Evolutionary conservation across 53 echinoderm and acorn worm species (phyloP), one percentile per base, ranked within the genome.

Genomic region (Holothuria leucospilota): DNA sequence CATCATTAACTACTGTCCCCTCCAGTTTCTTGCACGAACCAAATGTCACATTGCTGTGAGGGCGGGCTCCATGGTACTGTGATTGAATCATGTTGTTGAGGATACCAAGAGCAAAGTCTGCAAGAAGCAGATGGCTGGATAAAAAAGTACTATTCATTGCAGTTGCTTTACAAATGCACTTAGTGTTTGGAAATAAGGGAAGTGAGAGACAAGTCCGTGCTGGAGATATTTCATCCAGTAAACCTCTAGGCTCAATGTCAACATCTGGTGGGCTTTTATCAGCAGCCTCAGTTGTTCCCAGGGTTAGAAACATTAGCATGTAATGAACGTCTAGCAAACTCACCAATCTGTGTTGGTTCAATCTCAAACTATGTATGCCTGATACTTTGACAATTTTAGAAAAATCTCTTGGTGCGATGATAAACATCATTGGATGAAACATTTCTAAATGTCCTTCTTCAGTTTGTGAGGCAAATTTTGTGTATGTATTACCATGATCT

Each of bases 401-500:
- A 16, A 94, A 81, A 52, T 90, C 74, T 24, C 86, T 79, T 7
- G 94, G 88, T 0, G 91, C 77, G 34, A 96, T 27, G 29, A 96
- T 87, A 26, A 92, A 85, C 41, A 96, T 39, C 2, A 91, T 39
- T 0, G 96, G 96, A 68, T 96, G 94, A 61, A 84, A 94, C 94
- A 96, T 92, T 68, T 96, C 96, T 25, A 94, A 80, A 41, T 91
- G 75, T 13, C 91, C 96, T 87, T 96, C 94, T 29, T 85, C 91
- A 7, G 89, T 80, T 78, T 69, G 52, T 16, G 80, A 59, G 30
- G 94, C 85, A 85, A 87, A 94, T 28, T 86, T 62, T 13, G 94
- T 94, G 63, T 94, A 96, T 0, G 96, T 70, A 71, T 96, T 96
- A 5, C 96, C 96, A 79, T 96, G 96, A 74, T 96, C 96, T 0